These are phyloP conservation scores for Chaetogeoica ovagalla DNA, from an alignment of 2,888 invertebrate genomes.

Conservation along the genomic window DNA sequence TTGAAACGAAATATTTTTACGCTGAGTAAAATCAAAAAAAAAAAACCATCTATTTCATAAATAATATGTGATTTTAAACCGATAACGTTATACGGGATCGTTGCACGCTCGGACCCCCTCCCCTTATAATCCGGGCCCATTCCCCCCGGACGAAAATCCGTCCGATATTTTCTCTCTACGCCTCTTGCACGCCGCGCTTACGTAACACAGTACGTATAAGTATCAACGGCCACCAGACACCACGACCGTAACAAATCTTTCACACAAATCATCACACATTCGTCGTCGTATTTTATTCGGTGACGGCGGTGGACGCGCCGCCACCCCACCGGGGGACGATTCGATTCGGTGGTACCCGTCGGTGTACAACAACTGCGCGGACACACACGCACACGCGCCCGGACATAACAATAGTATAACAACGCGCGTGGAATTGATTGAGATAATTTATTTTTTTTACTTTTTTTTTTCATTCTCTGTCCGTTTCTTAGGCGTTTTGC, in stretches of 20 bases:
- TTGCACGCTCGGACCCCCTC: too few relatives aligned
- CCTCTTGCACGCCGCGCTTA: too few relatives aligned
- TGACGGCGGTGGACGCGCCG: neutral
- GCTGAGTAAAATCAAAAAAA: too few relatives aligned
- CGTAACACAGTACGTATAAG: too few relatives aligned
- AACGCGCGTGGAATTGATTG: slow-evolving; percentile 48
- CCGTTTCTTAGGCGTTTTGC: slow-evolving; percentile 42
- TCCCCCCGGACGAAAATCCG: too few relatives aligned
- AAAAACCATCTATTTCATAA: too few relatives aligned
- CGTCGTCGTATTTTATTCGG: neutral
- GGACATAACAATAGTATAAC: slow-evolving; percentile 32
- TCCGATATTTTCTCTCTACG: too few relatives aligned
- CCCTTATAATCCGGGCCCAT: too few relatives aligned
- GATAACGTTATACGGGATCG: too few relatives aligned
- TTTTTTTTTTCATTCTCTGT: slow-evolving; percentile 6
- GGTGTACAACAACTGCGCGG: neutral
- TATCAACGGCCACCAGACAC: neutral
- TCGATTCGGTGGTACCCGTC: slow-evolving; percentile 39
- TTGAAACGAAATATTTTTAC: too few relatives aligned
- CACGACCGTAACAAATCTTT: slow-evolving; percentile 5
- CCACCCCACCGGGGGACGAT: slow-evolving; percentile 17
- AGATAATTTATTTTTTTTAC: slow-evolving; percentile 44
- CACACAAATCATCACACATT: neutral
- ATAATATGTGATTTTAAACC: too few relatives aligned
- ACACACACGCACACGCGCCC: slow-evolving; percentile 17